Evolutionary conservation across 2,888 invertebrate species (phyloP), one percentile per base, ranked within the genome.

Genomic region (Drosophila atroscutellata): DNA sequence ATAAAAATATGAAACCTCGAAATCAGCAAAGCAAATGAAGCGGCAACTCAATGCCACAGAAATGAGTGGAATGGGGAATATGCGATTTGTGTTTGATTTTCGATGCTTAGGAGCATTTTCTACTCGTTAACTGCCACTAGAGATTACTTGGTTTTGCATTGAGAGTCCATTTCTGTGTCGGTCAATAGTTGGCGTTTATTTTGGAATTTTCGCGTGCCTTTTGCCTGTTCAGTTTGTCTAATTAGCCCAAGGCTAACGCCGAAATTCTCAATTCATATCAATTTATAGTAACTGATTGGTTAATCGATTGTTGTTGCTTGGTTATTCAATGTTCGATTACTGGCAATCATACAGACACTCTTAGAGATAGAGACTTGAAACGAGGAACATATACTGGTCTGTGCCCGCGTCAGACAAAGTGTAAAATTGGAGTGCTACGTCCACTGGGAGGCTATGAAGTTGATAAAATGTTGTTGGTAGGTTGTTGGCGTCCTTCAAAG

Each of bases 21-120:
- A 88, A 85, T 88, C 84, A 85, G 84, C 89, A 88, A 77, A 85
- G 72, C 86, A 85, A 85, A 83, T 78, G 72, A 84, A 86, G 81
- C 72, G 67, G 45, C 49, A 80, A 78, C 59, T 56, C 45, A 47
- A 45, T 56, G 45, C 32, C 28, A 49, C 37, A 26, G 28, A 20
- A 30, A 28, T 26, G 20, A 49, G 26, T 7, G 28, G 34, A 32
- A 26, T 36, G 24, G 18, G 34, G 28, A 54, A 36, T 36, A n/a
- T 45, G 45, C 20, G 26, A 51, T 58, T 58, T 45, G 4, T 32
- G 15, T 30, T 32, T 37, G 28, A 18, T 13, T 49, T 32, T 20
- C 42, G 6, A 4, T 24, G 49, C 54, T 32, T 37, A 6, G n/a
- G 18, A 57, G 39, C 36, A 15, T 54, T 34, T 54, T 36, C 54